A percentile compares a stretch with the other conserved stretches of the same genome.
Conservation (phyloP, 1,140 invertebrate species). For the Megalonaias nervosa region DNA sequence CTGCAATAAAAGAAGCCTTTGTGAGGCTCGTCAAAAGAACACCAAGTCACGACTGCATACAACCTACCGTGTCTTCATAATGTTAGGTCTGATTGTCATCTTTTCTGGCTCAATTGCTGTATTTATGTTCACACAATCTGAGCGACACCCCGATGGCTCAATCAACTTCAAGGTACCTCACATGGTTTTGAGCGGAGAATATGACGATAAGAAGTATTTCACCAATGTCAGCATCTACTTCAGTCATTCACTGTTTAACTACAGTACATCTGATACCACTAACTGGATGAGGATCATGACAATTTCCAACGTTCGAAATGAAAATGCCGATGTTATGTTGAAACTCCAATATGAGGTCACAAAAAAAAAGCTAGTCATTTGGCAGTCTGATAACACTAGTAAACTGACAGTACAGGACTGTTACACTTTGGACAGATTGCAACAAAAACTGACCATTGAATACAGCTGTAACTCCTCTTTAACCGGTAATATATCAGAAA, state of each 20-base stretch:
- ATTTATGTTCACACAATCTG: conserved; percentile 57
- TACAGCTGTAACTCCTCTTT: conserved; percentile 1
- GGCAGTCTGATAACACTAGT: conserved; percentile 16
- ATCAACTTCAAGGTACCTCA: conserved; percentile 55
- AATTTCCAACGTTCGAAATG: conserved; percentile 47
- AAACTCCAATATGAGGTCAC: conserved; percentile 38
- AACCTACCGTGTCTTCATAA: conserved; percentile 51
- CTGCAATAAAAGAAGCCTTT: conserved; percentile 48
- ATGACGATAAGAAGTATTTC: conserved; percentile 60
- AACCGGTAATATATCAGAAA: conserved; percentile 10
- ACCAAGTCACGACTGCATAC: conserved; percentile 40
- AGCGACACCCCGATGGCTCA: conserved; percentile 44
- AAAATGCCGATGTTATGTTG: conserved; percentile 37
- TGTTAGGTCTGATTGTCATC: conserved; percentile 54
- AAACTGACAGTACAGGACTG: conserved; percentile 40
- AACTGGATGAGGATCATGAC: conserved; percentile 45
- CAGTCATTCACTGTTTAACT: conserved; percentile 48
- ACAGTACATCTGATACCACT: conserved; percentile 16
- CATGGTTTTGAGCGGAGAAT: conserved; percentile 54
- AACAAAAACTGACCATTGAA: conserved; percentile 22
- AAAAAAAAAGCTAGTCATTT: conserved; percentile 41
- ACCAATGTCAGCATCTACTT: conserved; percentile 56
- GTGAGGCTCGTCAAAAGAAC: conserved; percentile 30
- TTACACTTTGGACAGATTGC: conserved; percentile 34
- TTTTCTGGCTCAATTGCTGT: conserved; percentile 48